Conservation (phyloP, 2,113 vertebrate species). For the Seriola aureovittata region DNA sequence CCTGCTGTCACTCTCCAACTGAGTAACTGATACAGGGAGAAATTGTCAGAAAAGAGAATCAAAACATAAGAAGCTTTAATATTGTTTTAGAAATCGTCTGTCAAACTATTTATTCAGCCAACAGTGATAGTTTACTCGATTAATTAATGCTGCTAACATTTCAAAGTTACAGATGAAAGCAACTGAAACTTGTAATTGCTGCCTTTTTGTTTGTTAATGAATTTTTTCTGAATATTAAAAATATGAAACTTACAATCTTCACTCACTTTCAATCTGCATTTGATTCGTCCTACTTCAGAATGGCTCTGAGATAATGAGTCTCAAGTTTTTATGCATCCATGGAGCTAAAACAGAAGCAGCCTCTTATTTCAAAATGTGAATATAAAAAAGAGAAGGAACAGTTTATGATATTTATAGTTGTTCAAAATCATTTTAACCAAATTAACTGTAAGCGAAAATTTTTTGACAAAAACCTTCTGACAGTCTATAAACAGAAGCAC, state of each 20-base stretch:
- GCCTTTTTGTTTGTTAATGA: not conserved
- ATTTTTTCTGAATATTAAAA: not conserved
- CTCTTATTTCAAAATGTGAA: no score
- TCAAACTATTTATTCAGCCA: not conserved
- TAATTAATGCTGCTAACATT: not conserved
- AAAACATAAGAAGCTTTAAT: no score
- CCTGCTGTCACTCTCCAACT: not conserved
- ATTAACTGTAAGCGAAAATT: not conserved
- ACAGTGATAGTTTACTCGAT: not conserved
- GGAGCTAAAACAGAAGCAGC: no score
- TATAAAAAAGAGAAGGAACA: no score
- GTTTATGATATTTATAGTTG: not conserved
- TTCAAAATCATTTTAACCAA: not conserved
- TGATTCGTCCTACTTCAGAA: not conserved
- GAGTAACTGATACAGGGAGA: not conserved
- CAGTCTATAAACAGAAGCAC: not conserved
- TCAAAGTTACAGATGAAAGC: not conserved
- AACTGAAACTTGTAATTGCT: no score
- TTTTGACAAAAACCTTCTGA: not conserved
- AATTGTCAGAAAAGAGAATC: not conserved
- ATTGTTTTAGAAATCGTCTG: not conserved
- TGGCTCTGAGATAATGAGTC: not conserved
- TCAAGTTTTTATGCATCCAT: not conserved
- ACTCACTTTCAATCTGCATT: not conserved
- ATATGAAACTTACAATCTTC: not conserved